Base-by-base conservation (phyloP, 1,140 invertebrate species). In the Drosophila athabasca region DNA sequence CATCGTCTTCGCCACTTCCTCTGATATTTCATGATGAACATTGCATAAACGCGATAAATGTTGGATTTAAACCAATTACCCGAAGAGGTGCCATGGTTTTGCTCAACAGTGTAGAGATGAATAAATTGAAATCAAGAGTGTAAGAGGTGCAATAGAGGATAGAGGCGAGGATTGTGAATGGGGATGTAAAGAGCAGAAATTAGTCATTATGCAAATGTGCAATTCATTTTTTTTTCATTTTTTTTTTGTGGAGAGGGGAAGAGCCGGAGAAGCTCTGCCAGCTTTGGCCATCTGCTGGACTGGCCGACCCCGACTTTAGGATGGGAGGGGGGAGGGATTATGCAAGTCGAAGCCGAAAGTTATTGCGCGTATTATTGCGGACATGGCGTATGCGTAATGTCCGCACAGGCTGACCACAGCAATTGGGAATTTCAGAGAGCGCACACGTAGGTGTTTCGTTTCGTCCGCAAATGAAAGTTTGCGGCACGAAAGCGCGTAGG, bases 171-270 rank as follows among this genome's bases (percentile, higher is more conserved):
- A 57, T 59, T 53, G 43, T 49, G 61, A 54, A 72, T 73, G 45
- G 58, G 69, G 69, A 62, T 65, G 61, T 24, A 35, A 48, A 26
- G 35, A 44, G 65, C 46, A 82, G 76, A 85, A 83, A 87, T 87
- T 87, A 81, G 62, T 79, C 70, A 87, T 87, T 87, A 87, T 87
- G 83, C 83, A 87, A 87, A 87, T 83, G 53, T 72, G 66, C 78
- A 88, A 82, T 82, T 87, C 75, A 76, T 88, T 79, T 50, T 26
- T 24, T 26, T 26, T 5, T 26, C 76, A 41, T 5, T 24, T 26
- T 26, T 5, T 26, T 0, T 4, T 26, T 62, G 48, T 29, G 64
- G 55, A 7, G 26, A 22, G 61, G 53, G 13, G 51, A 19, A 29
- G 49, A 26, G 50, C 29, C 11, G 53, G n/a, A n/a, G n/a, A n/a